Evolutionary conservation across 2,797 vertebrate species (phyloP), one percentile per base, ranked within the genome.

Genomic region (Ctenochaetus hawaiiensis): DNA sequence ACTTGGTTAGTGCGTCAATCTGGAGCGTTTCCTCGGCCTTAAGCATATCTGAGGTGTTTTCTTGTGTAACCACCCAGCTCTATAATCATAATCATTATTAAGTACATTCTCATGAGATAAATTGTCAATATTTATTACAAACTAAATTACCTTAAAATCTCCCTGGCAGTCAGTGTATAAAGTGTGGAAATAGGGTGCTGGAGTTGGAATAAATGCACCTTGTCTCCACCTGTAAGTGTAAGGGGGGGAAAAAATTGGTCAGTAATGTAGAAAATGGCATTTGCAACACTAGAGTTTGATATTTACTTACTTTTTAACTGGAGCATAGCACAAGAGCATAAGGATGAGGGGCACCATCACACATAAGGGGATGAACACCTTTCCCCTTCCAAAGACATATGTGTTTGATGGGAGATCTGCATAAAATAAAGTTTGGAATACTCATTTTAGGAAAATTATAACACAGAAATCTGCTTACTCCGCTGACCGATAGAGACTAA

Each of bases 171-270:
- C 88, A 4, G 48, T 82, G 79, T 93, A 94, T 0, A 94, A 70
- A 1, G 79, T 78, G 23, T 91, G 72, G 70, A 96, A 94, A 68
- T 93, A 95, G 0, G 92, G 91, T 5, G 81, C 90, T n/a, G 95
- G 95, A 39, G 92, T 94, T 53, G 94, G 94, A 18, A 94, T 88
- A 51, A 88, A 88, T 20, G 66, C 43, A 1, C 43, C 53, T 43
- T 64, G 78, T 45, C 23, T 94, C 82, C 87, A 91, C 77, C 94
- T 95, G 74, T 8, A 66, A 67, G 20, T 30, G 67, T n/a, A 11
- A 43, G 5, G 13, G 75, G 75, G 61, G 10, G 13, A 69, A 39
- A 63, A 41, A 8, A 58, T 64, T 8, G 43, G 47, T 12, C 13
- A 16, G 54, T 34, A 39, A 17, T 54, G 7, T 22, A 11, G 1